Base-by-base conservation (phyloP, 2,113 vertebrate species). In the Hyla sarda region DNA sequence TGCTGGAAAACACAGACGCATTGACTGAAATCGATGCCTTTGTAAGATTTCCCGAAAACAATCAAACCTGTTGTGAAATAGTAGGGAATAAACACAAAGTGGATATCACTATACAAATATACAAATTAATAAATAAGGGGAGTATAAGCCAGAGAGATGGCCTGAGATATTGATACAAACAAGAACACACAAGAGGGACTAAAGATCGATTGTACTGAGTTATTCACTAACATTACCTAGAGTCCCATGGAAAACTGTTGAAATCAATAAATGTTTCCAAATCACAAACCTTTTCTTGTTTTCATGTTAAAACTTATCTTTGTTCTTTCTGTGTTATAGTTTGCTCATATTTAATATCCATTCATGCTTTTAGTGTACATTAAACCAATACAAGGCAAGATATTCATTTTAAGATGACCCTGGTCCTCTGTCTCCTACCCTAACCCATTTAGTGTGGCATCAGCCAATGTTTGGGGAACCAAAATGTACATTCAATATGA, bases 21-120 rank as follows among this genome's bases (percentile, higher is more conserved):
- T 48, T 60, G 76, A 41, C 47, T 67, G 21, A 81, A 60, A 86
- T 86, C 84, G 73, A 80, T 86, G 65, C n/a, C 45, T 47, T 47
- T 80, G 21, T 58, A 41, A 73, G n/a, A 58, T 52, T 48, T 56
- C 21, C 21, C 25, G 72, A 58, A 65, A 58, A 54, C 74, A 76
- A 84, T 76, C 7, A 65, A 37, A 60, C 19, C 25, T 62, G 25
- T 45, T 75, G 52, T 45, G 12, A 52, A 48, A 52, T 28, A 52
- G 45, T 30, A 50, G 25, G 2, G n/a, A 50, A 30, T 52, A 28
- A 50, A 30, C 50, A 25, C 25, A 50, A 50, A 54, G 25, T 32
- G 7, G 74, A 54, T 3, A 21, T 77, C 4, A 76, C 54, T 16
- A 41, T 2, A 10, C 7, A 41, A 30, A 30, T 23, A 37, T 37